Evolutionary conservation across 2,888 invertebrate genomes (phyloP), one percentile per base, ranked within the genome.

Genomic region (Tipula helvola): DNA sequence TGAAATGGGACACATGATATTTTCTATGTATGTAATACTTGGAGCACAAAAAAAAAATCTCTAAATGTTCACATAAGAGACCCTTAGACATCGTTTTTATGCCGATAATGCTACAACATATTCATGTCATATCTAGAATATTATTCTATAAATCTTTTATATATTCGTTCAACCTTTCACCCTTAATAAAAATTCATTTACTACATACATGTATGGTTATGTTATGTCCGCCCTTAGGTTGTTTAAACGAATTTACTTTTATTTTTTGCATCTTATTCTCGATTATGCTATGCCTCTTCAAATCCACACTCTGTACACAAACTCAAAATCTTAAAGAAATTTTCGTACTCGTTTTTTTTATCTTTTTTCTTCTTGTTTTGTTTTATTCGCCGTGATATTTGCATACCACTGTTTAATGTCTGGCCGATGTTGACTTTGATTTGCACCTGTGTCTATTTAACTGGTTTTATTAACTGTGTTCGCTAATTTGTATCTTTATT

Each of bases 111-210:
- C 28, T 71, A 71, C 71, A 71, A 28, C 28, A 71, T 28, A 28
- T 71, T 28, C 71, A 71, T 71, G 71, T 10, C 71, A 28, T 71
- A 71, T 71, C 71, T 71, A 10, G 28, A 28, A 71, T 28, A 28
- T 71, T 71, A 28, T 71, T 71, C 71, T 28, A 71, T 71, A 71
- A 71, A 71, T 71, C 71, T 71, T 71, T 71, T 28, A 71, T 71
- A 71, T 71, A 71, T 71, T 71, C 28, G 71, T 71, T 71, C 71
- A 71, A 71, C 71, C 71, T 71, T 71, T 71, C 71, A 71, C 18
- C 71, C 71, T 71, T 71, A 71, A 71, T 71, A 71, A 71, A 71
- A 71, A 71, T 71, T 71, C 71, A 71, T 71, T 71, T 71, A 71
- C 71, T 71, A 71, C 28, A 28, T 71, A 71, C 28, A 28, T 71